A percentile compares a stretch with the other conserved stretches of the same genome.
Conservation (phyloP, 2,113 vertebrate species). For the Dromiciops gliroides region DNA sequence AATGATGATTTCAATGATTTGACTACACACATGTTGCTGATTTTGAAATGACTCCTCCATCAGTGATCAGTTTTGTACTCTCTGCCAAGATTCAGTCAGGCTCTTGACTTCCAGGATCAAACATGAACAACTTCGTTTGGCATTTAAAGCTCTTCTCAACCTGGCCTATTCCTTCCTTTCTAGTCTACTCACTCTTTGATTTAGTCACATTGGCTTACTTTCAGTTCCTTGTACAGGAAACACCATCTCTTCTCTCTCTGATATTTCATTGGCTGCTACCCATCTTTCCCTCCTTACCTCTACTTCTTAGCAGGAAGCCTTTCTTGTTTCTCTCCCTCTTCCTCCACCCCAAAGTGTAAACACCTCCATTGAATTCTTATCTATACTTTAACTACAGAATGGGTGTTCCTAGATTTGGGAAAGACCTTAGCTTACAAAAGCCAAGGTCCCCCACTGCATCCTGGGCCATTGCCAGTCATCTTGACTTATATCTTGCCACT, state of each 20-base stretch:
- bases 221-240: not conserved
- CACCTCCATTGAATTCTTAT: too few relatives aligned
- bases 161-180: not conserved
- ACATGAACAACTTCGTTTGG: not conserved
- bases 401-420: too few relatives aligned
- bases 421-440: too few relatives aligned
- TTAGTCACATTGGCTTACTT: not conserved
- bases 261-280: not conserved
- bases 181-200: not conserved
- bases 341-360: not conserved
- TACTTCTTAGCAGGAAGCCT: not conserved
- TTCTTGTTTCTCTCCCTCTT: not conserved
- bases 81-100: not conserved
- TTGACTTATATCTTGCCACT: too few relatives aligned
- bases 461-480: too few relatives aligned
- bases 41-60: not conserved
- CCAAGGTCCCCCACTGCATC: too few relatives aligned
- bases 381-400: too few relatives aligned
- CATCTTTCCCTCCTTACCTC: not conserved
- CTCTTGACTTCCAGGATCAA: not conserved
- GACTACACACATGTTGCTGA: not conserved
- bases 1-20: not conserved
- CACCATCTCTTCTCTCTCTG: not conserved
- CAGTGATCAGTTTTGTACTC: not conserved
- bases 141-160: not conserved